Evolutionary conservation across 2,113 vertebrate genomes (phyloP).

Genomic region (Calidris pygmaea): DNA sequence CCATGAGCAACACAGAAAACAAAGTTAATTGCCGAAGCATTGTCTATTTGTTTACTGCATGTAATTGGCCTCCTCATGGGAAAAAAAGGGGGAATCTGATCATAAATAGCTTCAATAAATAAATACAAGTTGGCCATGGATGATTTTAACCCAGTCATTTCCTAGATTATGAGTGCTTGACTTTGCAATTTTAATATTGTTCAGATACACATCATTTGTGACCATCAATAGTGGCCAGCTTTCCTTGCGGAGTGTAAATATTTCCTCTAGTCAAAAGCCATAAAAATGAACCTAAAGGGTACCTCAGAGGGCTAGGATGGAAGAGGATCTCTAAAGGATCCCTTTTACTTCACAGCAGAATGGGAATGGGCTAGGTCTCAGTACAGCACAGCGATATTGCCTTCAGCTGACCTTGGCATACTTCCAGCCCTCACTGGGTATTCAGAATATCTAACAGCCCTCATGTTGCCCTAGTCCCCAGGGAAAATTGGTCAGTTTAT

Average conservation of each 20-base stretch:
- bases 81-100: background rate
- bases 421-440: background rate
- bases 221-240: background rate
- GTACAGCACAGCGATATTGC: background rate
- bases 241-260: background rate
- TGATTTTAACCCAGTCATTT: background rate
- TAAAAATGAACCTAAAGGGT: background rate
- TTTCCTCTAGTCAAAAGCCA: background rate
- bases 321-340: background rate
- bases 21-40: background rate
- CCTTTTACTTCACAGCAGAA: background rate
- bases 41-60: background rate
- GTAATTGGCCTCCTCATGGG: background rate
- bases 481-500: background rate
- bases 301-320: background rate
- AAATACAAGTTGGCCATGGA: background rate
- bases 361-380: background rate
- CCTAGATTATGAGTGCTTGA: background rate
- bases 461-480: background rate
- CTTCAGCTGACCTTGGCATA: background rate
- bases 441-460: background rate
- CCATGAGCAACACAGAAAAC: background rate
- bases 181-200: background rate
- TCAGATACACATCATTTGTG: background rate
- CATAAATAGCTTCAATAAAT: background rate